phyloP scores from a whole-genome alignment of 2,797 vertebrate species.

The Heterohyrax brucei region DNA sequence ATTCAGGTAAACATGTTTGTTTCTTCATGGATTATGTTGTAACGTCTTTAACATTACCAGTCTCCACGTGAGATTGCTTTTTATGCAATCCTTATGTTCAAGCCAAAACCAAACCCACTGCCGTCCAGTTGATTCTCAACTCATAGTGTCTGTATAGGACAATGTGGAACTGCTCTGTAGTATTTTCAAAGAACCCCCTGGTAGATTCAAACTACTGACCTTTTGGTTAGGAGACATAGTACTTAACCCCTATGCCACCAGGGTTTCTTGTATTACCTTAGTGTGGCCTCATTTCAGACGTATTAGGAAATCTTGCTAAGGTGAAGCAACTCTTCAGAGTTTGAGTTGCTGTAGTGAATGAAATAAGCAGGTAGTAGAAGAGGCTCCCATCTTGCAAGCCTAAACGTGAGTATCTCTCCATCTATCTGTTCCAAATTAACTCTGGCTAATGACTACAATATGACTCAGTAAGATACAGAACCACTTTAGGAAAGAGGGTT shows the following conservation, averaged over 20 bases:
- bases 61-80: slow-evolving; percentile 21
- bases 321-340: slow-evolving; percentile 68
- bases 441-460: slow-evolving; percentile 78
- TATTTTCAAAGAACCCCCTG: too few relatives aligned
- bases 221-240: too few relatives aligned
- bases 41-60: neutral
- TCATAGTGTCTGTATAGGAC: too few relatives aligned
- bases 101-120: too few relatives aligned
- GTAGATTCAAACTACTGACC: too few relatives aligned
- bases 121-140: too few relatives aligned
- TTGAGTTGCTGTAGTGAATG: slow-evolving; percentile 77
- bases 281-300: slow-evolving; percentile 34
- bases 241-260: too few relatives aligned
- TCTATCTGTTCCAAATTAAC: slow-evolving; percentile 84
- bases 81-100: neutral
- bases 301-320: slow-evolving; percentile 70
- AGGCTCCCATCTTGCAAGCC: slow-evolving; percentile 74
- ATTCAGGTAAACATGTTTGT: neutral
- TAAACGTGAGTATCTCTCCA: slow-evolving; percentile 80
- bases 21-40: slow-evolving; percentile 12
- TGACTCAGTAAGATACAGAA: slow-evolving; percentile 83
- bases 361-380: slow-evolving; percentile 82
- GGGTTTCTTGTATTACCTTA: neutral
- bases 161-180: too few relatives aligned
- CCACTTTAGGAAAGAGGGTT: slow-evolving; percentile 77